Percentiles rank a stretch among this genome's conserved stretches.
phyloP scores from a whole-genome alignment of 2,888 invertebrate genomes.

The Zygogramma bicolorata region DNA sequence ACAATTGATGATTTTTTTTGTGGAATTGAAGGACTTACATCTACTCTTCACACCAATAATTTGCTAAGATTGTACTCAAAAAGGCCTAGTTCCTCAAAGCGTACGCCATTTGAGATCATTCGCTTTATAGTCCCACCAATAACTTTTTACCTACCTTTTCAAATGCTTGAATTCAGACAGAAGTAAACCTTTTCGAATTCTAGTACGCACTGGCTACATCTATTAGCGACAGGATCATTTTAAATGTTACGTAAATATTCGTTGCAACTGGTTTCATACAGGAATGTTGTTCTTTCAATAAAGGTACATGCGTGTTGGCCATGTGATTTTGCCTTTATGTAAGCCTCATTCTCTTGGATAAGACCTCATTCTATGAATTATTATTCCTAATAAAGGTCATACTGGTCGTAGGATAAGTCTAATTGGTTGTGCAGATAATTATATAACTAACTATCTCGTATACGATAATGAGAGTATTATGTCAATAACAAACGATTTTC shows the following conservation, averaged over 20 bases:
- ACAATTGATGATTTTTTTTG: too few relatives aligned
- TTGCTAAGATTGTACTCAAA: too few relatives aligned
- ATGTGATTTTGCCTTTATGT: constrained; percentile 29
- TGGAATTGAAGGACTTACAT: too few relatives aligned
- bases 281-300: constrained; percentile 19
- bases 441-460: not conserved
- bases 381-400: constrained; percentile 15
- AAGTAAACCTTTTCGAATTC: too few relatives aligned
- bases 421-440: not conserved
- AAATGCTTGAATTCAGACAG: too few relatives aligned
- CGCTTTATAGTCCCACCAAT: too few relatives aligned
- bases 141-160: too few relatives aligned
- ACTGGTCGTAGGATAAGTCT: not conserved
- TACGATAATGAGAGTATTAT: not conserved
- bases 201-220: not conserved
- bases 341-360: constrained; percentile 4
- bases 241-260: constrained; percentile 25
- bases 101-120: too few relatives aligned
- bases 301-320: constrained; percentile 15
- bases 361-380: constrained; percentile 1
- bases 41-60: too few relatives aligned
- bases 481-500: not conserved
- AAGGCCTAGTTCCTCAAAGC: too few relatives aligned
- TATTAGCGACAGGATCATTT: not conserved
- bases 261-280: constrained; percentile 19